Evolutionary conservation across 2,888 invertebrate genomes (phyloP).

Genomic region (Idaea straminata): DNA sequence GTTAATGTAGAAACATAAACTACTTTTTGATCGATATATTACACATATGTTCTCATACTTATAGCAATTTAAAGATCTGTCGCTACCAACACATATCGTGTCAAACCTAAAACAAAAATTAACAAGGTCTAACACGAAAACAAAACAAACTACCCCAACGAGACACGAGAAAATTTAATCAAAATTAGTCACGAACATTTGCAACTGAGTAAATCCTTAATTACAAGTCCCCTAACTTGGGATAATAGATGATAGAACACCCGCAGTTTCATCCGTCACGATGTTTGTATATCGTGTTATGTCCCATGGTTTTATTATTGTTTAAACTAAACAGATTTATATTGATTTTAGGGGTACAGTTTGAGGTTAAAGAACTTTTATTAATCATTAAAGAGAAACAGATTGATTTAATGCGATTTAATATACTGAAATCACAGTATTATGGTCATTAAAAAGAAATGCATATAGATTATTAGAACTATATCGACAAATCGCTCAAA

Average conservation of each 20-base stretch:
- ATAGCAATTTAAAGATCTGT: background rate
- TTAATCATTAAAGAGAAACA: background rate
- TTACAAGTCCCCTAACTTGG: slow-evolving; percentile 27
- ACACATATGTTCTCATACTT: background rate
- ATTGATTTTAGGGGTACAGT: background rate
- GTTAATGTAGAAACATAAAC: background rate
- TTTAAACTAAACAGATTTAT: background rate
- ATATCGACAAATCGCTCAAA: no score
- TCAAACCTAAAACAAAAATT: background rate
- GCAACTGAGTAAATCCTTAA: slow-evolving; percentile 8
- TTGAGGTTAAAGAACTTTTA: background rate
- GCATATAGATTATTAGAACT: no score
- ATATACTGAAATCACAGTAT: no score
- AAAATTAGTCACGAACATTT: slow-evolving; percentile 23
- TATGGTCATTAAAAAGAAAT: no score
- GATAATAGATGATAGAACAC: slow-evolving; percentile 35
- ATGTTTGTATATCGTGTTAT: slow-evolving; percentile 11
- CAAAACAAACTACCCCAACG: slow-evolving; percentile 20
- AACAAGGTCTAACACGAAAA: slow-evolving; percentile 15
- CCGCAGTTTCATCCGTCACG: slow-evolving; percentile 35
- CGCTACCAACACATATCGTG: background rate
- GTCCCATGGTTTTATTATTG: background rate
- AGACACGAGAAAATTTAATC: slow-evolving; percentile 23
- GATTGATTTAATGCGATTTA: no score
- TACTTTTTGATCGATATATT: background rate